Evolutionary conservation across 2,113 vertebrate genomes (phyloP), one percentile per base, ranked within the genome.

Genomic region (Siniperca knerii): DNA sequence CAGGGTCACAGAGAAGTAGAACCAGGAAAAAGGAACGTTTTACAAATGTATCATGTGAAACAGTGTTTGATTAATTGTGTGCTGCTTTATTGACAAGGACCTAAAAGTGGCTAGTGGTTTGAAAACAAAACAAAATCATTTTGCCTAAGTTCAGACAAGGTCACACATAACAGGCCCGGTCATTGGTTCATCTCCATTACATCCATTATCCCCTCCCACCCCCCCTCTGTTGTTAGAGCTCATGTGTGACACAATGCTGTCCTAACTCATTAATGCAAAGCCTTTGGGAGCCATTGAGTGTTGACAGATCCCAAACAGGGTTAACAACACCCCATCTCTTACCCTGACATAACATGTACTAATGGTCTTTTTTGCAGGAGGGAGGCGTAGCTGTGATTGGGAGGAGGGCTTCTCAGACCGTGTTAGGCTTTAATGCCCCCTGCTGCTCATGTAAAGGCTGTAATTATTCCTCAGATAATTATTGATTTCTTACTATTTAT

Each of bases 401-500:
- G 60, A 50, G 79, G 29, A 62, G 81, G 52, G 21, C 74, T 87
- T 92, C 68, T 75, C 35, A 46, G 81, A 87, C 60, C 69, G 83
- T 83, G 89, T 79, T 62, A 79, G 67, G 76, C 64, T 85, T 84
- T 82, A 91, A 91, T 87, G 88, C 75, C 89, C 71, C 85, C 79
- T 77, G 52, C 75, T 89, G 82, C 89, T 86, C 64, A 57, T 62
- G 78, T 67, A 83, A 61, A 72, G 73, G 44, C 58, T 93, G 89
- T 96, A 96, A 97, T 96, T 96, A 96, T 94, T 95, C 95, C 96
- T 95, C 87, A 70, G 93, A 92, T 95, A 95, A 96, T 97, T 95
- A 95, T 93, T 91, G 95, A 94, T 92, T 91, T 85, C 84, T 76
- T 48, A 69, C 88, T 65, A 81, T 72, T 91, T 87, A 92, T 50